Evolutionary conservation across 1,140 invertebrate species (phyloP), one percentile per base, ranked within the genome.

Genomic region (Meloidogyne exigua): DNA sequence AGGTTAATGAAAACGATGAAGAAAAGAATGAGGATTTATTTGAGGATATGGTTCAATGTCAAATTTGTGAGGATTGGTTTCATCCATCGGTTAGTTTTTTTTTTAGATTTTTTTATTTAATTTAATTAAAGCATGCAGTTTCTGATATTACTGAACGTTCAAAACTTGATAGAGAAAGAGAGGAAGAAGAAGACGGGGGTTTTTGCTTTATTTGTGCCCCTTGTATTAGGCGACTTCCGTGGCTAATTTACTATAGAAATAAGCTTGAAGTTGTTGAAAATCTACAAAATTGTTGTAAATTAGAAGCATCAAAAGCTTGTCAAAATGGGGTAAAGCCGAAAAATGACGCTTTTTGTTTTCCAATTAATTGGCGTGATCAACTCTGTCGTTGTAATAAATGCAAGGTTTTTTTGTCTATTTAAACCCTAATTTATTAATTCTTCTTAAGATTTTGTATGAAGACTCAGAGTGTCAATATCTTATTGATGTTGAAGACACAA

Each of bases 31-130:
- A 67, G 25, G 75, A 83, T 67, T 88, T 89, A 49, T 91, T 92
- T 72, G 94, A 96, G 89, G 92, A 94, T 84, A 99, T 98, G 95
- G 91, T 97, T 62, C 96, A 98, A 85, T 99, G 97, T 86, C 90
- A 93, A 66, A 90, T 97, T 70, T 99, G 96, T 89, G 96, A 99
- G 88, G 96, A 99, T 88, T 99, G 97, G 97, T 95, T 92, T 84
- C 96, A 98, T 72, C 21, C 79, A 44, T 26, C 39, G 23, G 44
- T 77, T 36, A 26, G n/a, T 32, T 66, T 12, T n/a, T 69, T 28
- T 72, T 21, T 12, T 12, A 75, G 13, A 15, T 70, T 28, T 70
- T 57, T 1, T 70, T 44, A 42, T n/a, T 44, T 63, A 23, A 13
- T 63, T 18, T 2, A 44, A 44, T 57, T 12, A 1, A 57, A 57